A percentile compares a stretch with the other conserved stretches of the same genome.
phyloP scores from a whole-genome alignment of 1,140 invertebrate species.

The Phenacoccus solenopsis region DNA sequence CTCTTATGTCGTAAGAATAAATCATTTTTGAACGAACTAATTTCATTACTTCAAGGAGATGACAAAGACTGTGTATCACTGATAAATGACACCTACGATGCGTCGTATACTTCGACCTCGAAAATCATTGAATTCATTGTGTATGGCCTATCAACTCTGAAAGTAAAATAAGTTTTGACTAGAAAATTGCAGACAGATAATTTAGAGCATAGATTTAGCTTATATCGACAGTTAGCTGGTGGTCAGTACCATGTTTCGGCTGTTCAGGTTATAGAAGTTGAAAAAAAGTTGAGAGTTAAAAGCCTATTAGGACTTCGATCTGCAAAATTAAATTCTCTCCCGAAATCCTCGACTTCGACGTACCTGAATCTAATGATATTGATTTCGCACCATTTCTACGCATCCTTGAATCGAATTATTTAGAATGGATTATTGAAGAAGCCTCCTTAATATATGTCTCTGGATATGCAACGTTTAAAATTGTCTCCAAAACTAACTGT shows the following conservation, averaged over 20 bases:
- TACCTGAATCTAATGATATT: too few relatives aligned
- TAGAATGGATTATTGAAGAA: background rate
- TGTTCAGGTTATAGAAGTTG: background rate
- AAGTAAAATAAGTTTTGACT: too few relatives aligned
- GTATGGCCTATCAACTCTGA: too few relatives aligned
- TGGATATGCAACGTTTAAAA: background rate
- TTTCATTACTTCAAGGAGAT: too few relatives aligned
- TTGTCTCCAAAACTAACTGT: background rate
- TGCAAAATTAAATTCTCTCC: too few relatives aligned
- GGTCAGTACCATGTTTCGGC: slow-evolving; percentile 14
- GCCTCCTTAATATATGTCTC: background rate
- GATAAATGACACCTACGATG: background rate
- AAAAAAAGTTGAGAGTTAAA: slow-evolving; percentile 2
- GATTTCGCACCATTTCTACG: too few relatives aligned
- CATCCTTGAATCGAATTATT: background rate
- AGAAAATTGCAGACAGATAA: too few relatives aligned
- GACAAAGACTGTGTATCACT: too few relatives aligned
- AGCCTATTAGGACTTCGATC: background rate
- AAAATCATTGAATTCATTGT: background rate
- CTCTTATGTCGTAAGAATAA: too few relatives aligned
- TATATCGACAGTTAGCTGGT: background rate
- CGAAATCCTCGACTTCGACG: too few relatives aligned
- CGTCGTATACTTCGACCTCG: background rate
- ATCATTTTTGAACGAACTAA: too few relatives aligned
- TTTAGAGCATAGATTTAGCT: background rate